phyloP scores from a whole-genome alignment of 1,140 invertebrate genomes.

The Nasonia giraulti region DNA sequence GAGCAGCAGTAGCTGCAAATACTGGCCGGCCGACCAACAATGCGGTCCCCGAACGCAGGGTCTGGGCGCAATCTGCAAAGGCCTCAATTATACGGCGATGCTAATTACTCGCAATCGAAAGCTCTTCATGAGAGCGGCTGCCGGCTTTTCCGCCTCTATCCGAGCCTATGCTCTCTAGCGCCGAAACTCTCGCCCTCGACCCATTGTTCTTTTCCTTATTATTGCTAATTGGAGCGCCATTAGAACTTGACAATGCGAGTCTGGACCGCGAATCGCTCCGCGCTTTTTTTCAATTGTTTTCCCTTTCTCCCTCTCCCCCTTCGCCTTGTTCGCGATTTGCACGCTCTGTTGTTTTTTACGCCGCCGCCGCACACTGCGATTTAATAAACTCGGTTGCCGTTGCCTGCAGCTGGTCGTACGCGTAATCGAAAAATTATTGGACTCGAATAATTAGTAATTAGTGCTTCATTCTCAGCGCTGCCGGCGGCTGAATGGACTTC shows the following conservation, averaged over 20 bases:
- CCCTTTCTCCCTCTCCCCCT: background rate
- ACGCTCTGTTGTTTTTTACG: background rate
- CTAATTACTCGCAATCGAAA: slow-evolving; percentile 64
- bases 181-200: background rate
- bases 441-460: slow-evolving; percentile 35
- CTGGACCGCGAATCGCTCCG: background rate
- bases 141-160: slow-evolving; percentile 12
- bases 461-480: background rate
- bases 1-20: slow-evolving; percentile 30
- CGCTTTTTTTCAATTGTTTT: background rate
- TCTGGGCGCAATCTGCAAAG: slow-evolving; percentile 56
- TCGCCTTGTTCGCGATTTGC: background rate
- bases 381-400: slow-evolving; percentile 12
- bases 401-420: background rate
- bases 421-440: slow-evolving; percentile 39
- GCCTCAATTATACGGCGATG: slow-evolving; percentile 65
- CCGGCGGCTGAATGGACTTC: background rate
- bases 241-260: background rate
- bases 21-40: slow-evolving; percentile 38
- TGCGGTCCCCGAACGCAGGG: background rate
- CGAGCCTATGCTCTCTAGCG: background rate
- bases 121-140: slow-evolving; percentile 11
- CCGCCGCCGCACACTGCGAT: background rate
- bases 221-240: slow-evolving; percentile 36
- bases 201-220: slow-evolving; percentile 38